These are phyloP conservation scores for Hozukius guyotensis DNA, from an alignment of 2,797 vertebrate genomes.

Conservation along the genomic window DNA sequence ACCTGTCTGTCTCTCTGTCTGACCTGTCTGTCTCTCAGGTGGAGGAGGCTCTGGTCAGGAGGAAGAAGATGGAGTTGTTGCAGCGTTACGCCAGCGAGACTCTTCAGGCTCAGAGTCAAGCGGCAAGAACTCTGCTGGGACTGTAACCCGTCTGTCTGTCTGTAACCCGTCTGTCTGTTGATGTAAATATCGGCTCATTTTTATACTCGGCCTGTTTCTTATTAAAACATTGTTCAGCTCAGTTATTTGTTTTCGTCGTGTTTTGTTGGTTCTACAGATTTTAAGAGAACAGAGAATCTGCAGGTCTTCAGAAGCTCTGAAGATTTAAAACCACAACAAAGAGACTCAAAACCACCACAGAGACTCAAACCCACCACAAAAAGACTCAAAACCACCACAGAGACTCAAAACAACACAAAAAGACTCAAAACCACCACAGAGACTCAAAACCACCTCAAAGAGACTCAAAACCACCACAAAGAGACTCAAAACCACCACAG, in stretches of 20 bases:
- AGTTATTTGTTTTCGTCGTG: not conserved
- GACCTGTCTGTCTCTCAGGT: conserved; percentile 80
- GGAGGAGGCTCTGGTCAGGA: conserved; percentile 93
- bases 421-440: too few relatives aligned
- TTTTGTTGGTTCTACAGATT: not conserved
- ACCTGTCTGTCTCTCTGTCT: too few relatives aligned
- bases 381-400: too few relatives aligned
- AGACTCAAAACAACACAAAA: too few relatives aligned
- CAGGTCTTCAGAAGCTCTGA: too few relatives aligned
- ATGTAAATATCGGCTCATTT: conserved; percentile 21
- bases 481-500: too few relatives aligned
- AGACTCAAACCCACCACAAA: too few relatives aligned
- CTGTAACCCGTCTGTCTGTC: conserved; percentile 72
- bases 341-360: too few relatives aligned
- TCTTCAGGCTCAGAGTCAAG: conserved; percentile 93
- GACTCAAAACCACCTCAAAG: too few relatives aligned
- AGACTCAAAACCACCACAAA: too few relatives aligned
- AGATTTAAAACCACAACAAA: too few relatives aligned
- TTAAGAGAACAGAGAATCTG: not conserved
- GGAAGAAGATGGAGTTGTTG: conserved; percentile 97
- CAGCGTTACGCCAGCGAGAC: conserved; percentile 96
- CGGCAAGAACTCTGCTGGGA: conserved; percentile 90
- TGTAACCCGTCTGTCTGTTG: not conserved
- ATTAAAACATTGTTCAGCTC: conserved; percentile 29
- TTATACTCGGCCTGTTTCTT: conserved; percentile 14